Evolutionary conservation across 35 echinoderm and acorn worm genomes (phyloP), one percentile per base, ranked within the genome.

Genomic region (Patiria miniata): DNA sequence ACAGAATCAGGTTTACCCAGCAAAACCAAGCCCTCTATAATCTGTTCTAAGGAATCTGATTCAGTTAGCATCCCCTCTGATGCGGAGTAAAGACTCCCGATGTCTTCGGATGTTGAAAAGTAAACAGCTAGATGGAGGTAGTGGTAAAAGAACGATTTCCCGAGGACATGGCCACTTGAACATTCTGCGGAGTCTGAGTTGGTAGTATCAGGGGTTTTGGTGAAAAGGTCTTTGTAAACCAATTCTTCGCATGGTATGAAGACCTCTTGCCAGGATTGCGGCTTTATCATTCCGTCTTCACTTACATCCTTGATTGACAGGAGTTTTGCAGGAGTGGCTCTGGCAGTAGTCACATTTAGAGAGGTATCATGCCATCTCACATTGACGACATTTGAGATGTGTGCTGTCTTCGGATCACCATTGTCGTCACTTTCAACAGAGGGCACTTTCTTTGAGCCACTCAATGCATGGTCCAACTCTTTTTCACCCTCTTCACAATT

Each of bases 91-190:
- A 15, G 19, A 28, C 65, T 14, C 29, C 1, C 10, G 23, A 73
- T 14, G 14, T 26, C 65, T 73, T 30, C 7, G 26, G 65, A 12
- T 30, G 29, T 28, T 12, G 65, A 22, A 16, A 73, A 73, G 65
- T 23, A 73, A 73, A 32, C 26, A 10, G 26, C 65, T 30, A 73
- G 29, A 23, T 73, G 26, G 19, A 73, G 34, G 29, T 73, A 73
- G 65, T 73, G 65, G 26, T 73, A 73, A 9, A 73, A 30, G 65
- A 73, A 73, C 29, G 65, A 73, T 73, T 73, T 73, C 26, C 6
- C 65, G 9, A 73, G 65, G 2, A 10, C 26, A 28, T 26, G 2
- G 14, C 29, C 14, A 30, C n/a, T 23, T 1, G 2, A 73, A 73
- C 29, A 14, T 28, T 73, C 26, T 10, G 21, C 29, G 65, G 14